Conservation (phyloP, 2,888 invertebrate species). For the Cephalotes varians region DNA sequence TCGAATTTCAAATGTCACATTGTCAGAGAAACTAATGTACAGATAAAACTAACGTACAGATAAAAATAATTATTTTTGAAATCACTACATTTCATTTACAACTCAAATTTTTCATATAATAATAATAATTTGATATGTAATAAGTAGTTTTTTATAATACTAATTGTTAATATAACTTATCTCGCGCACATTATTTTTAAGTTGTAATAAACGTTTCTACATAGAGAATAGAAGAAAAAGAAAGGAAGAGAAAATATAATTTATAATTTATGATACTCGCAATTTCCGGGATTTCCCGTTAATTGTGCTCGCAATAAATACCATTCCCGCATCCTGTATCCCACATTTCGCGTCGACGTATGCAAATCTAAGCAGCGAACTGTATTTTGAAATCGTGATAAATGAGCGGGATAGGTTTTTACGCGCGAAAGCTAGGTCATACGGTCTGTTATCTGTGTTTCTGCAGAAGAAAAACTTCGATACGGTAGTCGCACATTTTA, state of each 20-base stretch:
- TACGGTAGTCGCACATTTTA: neutral
- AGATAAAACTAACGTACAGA: neutral
- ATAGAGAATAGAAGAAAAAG: neutral
- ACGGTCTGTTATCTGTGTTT: constrained; percentile 31
- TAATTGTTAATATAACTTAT: neutral
- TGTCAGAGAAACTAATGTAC: neutral
- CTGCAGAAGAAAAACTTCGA: constrained; percentile 19
- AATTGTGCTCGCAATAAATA: constrained; percentile 33
- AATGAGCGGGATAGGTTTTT: constrained; percentile 40
- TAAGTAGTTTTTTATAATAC: neutral
- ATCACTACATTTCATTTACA: neutral
- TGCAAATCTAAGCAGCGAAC: constrained; percentile 45
- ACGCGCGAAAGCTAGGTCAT: constrained; percentile 28
- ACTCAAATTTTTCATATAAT: neutral
- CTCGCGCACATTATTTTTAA: neutral
- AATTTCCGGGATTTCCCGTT: constrained; percentile 3
- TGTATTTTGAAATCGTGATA: constrained; percentile 42
- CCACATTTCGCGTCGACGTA: constrained; percentile 41
- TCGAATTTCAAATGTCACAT: neutral
- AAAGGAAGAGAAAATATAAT: neutral
- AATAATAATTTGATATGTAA: neutral
- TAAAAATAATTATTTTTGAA: neutral
- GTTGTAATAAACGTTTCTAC: neutral
- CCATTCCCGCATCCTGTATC: neutral
- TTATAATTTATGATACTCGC: neutral